Base-by-base conservation (phyloP, 2,797 vertebrate genomes). In the Pyrocephalus nanus region DNA sequence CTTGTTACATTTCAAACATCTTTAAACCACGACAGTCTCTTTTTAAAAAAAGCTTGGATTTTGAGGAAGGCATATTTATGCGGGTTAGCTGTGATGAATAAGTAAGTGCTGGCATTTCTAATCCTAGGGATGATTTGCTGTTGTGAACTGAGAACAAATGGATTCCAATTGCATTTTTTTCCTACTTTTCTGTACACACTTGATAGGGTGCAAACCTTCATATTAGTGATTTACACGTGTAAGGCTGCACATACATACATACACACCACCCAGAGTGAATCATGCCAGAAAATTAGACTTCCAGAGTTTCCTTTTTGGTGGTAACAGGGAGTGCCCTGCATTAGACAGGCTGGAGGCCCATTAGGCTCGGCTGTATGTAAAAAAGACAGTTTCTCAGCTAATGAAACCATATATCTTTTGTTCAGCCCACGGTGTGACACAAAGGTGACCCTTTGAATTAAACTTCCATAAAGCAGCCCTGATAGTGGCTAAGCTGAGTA, bases 371-470 rank as follows among this genome's bases (percentile, higher is more conserved):
- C 82, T 70, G 20, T 92, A 93, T 93, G 95, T 95, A 84, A 95
- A 91, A 91, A 92, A 80, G 58, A 32, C 43, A 73, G 54, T 88
- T 89, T 92, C 94, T 90, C 95, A 71, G 3, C 89, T 76, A 11
- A 58, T 88, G 84, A 95, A 95, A 86, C 5, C 20, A 54, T 32
- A 8, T 15, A 53, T 34, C 88, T 92, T 96, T 90, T 93, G 64
- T 94, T 96, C 79, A 34, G 21, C 13, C 50, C 88, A 86, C 57
- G 58, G 89, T 43, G 72, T 0, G 10, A 91, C 86, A 91, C 27
- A 83, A 84, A 91, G 88, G 81, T 53, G 69, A 93, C 81, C 85
- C 78, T 97, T 92, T 65, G 54, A 55, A 94, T 95, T 94, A 97
- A 96, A 95, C 67, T 86, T n/a, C 76, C 43, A 43, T 47, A 88